A percentile compares a stretch with the other conserved stretches of the same genome.
phyloP scores from a whole-genome alignment of 2,113 vertebrate genomes.

The Chlamydotis undulata region DNA sequence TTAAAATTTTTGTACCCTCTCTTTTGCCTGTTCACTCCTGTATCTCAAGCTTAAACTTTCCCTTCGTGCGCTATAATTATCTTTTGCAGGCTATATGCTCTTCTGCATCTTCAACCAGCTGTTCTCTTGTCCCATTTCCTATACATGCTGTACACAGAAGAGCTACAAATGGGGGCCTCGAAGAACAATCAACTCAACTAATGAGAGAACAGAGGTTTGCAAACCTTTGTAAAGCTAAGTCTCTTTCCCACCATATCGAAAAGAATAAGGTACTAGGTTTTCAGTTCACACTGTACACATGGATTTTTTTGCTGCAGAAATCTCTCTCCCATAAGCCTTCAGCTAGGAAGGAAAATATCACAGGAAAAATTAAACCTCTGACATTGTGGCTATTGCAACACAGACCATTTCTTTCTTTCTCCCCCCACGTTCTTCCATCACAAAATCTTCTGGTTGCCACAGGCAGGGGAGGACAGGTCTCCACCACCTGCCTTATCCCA shows the following conservation, averaged over 20 bases:
- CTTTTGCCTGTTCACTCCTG: not conserved
- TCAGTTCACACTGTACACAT: not conserved
- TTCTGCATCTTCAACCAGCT: not conserved
- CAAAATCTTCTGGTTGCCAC: not conserved
- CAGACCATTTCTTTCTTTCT: not conserved
- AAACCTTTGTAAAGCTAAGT: not conserved
- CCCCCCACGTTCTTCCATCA: not conserved
- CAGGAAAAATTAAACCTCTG: not conserved
- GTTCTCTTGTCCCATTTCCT: not conserved
- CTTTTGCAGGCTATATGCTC: not conserved
- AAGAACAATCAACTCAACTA: not conserved
- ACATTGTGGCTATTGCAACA: not conserved
- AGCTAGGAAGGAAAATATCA: not conserved
- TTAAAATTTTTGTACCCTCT: not conserved
- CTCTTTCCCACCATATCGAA: not conserved
- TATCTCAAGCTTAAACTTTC: not conserved
- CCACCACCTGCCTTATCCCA: not conserved
- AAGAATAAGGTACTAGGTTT: not conserved
- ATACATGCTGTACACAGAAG: fast-evolving
- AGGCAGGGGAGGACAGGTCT: not conserved
- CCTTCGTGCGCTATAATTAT: not conserved
- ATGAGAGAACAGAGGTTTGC: not conserved
- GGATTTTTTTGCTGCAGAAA: not conserved
- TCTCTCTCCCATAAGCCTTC: not conserved
- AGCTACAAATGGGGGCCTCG: not conserved